Conservation (phyloP, 2,113 vertebrate genomes). For the Grammomys dolichurus region DNA sequence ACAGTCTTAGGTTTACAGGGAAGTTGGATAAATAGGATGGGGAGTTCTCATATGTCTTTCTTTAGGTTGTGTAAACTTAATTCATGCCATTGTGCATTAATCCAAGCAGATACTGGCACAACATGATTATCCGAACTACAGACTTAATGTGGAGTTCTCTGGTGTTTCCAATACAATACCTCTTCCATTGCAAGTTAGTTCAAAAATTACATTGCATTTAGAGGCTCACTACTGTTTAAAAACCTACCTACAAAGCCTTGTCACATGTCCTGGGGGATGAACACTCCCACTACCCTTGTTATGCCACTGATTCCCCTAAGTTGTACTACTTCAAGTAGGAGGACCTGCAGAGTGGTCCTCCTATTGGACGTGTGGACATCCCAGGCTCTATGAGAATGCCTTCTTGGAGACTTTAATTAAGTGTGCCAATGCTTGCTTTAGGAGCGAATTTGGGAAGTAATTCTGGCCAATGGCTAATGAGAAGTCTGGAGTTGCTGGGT, state of each 20-base stretch:
- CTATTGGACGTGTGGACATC: background rate
- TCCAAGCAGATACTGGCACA: slow-evolving; percentile 23
- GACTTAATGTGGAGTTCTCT: background rate
- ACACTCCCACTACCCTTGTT: background rate
- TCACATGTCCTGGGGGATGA: background rate
- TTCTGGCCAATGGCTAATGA: slow-evolving; percentile 11
- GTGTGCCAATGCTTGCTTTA: background rate
- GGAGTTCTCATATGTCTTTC: background rate
- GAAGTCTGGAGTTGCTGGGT: slow-evolving; percentile 4
- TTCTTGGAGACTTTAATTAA: background rate
- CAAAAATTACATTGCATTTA: background rate
- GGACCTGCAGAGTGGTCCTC: background rate
- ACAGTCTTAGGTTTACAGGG: slow-evolving; percentile 30
- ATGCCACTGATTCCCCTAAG: background rate
- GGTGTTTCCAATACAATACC: slow-evolving; percentile 8
- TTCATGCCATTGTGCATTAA: background rate
- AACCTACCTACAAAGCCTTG: background rate
- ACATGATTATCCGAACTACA: background rate
- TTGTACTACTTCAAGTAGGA: background rate
- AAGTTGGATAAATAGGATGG: background rate
- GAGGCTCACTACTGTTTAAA: slow-evolving; percentile 30
- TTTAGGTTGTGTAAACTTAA: background rate
- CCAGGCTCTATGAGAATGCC: background rate
- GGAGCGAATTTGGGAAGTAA: background rate
- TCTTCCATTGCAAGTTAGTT: slow-evolving; percentile 21